phyloP scores from a whole-genome alignment of 2,113 vertebrate species.

The Paratilapia polleni region DNA sequence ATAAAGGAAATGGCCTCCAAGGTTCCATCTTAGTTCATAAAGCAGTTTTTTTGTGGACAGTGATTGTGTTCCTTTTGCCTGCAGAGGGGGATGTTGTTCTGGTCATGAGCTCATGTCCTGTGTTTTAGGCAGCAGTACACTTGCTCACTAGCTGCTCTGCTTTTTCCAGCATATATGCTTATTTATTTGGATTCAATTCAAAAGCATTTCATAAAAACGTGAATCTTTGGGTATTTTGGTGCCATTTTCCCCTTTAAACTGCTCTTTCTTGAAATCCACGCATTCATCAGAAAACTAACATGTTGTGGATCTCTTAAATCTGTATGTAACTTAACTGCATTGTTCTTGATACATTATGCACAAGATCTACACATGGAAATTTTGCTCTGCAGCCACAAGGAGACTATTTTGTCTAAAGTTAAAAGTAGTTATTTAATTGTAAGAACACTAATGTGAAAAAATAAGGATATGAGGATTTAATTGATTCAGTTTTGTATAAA shows the following conservation, averaged over 20 bases:
- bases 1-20: conserved; percentile 58
- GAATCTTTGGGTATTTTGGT: conserved; percentile 11
- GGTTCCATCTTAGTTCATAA: conserved; percentile 61
- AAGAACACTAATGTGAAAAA: conserved; percentile 50
- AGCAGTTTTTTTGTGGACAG: conserved; percentile 34
- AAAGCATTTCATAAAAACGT: conserved; percentile 18
- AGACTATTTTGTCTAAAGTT: not conserved
- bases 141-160: conserved; percentile 35
- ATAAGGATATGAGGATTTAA: conserved; percentile 26
- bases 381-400: not conserved
- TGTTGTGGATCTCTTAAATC: not conserved
- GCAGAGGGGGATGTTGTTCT: conserved; percentile 85
- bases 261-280: conserved; percentile 6
- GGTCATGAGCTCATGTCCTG: conserved; percentile 66
- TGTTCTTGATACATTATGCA: conserved; percentile 19
- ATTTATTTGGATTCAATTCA: conserved; percentile 43
- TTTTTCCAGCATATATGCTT: conserved; percentile 34
- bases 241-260: not conserved
- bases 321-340: conserved; percentile 27
- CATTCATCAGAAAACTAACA: not conserved
- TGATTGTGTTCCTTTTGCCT: conserved; percentile 72
- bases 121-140: conserved; percentile 33
- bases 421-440: conserved; percentile 47
- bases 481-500: conserved; percentile 42
- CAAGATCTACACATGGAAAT: not conserved